A percentile compares a stretch with the other conserved stretches of the same genome.
These are phyloP conservation scores for Saguinus midas DNA, from an alignment of 2,113 vertebrate species.

Conservation along the genomic window DNA sequence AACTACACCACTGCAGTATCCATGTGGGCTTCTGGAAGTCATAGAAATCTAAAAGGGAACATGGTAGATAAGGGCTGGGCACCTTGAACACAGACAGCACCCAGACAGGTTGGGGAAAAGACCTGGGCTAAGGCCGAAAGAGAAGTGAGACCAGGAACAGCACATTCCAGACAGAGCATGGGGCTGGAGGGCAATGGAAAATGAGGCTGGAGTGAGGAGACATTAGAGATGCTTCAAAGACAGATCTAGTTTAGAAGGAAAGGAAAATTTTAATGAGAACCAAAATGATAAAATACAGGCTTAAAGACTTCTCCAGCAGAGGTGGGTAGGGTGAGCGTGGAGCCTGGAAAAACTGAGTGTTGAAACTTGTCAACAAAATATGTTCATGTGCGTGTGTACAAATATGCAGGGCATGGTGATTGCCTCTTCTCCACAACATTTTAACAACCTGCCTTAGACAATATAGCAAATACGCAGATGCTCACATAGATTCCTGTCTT, in stretches of 20 bases:
- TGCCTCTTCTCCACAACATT: not conserved
- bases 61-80: fast-evolving
- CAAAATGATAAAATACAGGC: not conserved
- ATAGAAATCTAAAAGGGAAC: not conserved
- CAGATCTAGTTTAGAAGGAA: not conserved
- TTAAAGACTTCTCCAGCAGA: not conserved
- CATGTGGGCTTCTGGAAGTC: not conserved
- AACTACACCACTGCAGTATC: not conserved
- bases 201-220: fast-evolving
- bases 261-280: not conserved
- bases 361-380: not conserved
- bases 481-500: not conserved
- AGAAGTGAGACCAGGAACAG: not conserved
- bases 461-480: not conserved
- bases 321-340: not conserved
- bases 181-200: fast-evolving
- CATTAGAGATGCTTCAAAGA: not conserved
- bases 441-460: not conserved
- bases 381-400: not conserved
- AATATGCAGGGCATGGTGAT: fast-evolving
- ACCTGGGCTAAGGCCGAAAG: not conserved
- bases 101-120: not conserved
- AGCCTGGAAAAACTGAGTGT: not conserved
- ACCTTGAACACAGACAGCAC: not conserved
- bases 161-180: not conserved